Evolutionary conservation across 2,113 vertebrate genomes (phyloP).

Genomic region (Xenopus laevis): DNA sequence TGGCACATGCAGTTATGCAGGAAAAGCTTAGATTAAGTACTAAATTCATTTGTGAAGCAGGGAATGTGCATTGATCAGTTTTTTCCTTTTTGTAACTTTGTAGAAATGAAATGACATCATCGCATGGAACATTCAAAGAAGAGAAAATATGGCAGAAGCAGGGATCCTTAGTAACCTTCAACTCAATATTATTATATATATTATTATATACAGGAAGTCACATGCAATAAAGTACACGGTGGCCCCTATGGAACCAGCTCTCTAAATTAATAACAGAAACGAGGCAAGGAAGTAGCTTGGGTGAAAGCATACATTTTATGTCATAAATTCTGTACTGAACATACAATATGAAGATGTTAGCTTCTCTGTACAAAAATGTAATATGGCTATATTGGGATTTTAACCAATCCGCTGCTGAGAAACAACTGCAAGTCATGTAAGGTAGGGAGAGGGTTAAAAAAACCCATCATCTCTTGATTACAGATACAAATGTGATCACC

Average conservation of each 20-base stretch:
- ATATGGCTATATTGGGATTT: conserved; percentile 49
- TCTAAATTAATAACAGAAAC: conserved; percentile 6
- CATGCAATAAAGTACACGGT: background rate
- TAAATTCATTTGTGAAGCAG: too few relatives aligned
- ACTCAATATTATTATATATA: background rate
- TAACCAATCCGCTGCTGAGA: conserved; percentile 17
- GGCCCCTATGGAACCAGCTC: background rate
- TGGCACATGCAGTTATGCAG: too few relatives aligned
- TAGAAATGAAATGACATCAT: conserved; percentile 13
- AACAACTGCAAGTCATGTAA: background rate
- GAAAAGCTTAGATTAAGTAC: too few relatives aligned
- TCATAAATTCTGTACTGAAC: conserved; percentile 59
- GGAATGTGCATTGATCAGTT: too few relatives aligned
- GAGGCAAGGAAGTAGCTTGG: conserved; percentile 51
- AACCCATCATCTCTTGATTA: conserved; percentile 57
- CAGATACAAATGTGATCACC: conserved; percentile 58
- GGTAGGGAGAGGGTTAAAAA: conserved; percentile 45
- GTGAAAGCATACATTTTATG: conserved; percentile 56
- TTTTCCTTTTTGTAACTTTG: background rate
- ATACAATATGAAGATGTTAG: conserved; percentile 56
- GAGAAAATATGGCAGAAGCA: background rate
- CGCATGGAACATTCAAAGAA: background rate
- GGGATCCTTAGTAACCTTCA: background rate
- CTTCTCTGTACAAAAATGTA: conserved; percentile 58
- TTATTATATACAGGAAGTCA: background rate